phyloP scores from a whole-genome alignment of 2,113 vertebrate genomes.

The Megaceryle maxima region DNA sequence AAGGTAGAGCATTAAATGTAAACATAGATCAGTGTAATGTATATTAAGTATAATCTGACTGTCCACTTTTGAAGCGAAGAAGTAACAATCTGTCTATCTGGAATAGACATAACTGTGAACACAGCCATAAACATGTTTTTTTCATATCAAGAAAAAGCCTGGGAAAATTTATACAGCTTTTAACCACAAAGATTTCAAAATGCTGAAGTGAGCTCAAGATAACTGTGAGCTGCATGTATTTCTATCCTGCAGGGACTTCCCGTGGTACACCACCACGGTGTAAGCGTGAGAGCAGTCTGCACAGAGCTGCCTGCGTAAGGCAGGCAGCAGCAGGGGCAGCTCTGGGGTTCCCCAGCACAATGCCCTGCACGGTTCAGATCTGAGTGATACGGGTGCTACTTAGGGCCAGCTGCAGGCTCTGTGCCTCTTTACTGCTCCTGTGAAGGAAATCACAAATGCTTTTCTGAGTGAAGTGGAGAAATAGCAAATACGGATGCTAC shows the following conservation, averaged over 20 bases:
- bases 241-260: neutral
- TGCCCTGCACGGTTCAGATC: neutral
- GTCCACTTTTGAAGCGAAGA: neutral
- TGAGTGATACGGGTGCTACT: rapidly evolving
- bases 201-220: neutral
- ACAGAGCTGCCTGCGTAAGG: neutral
- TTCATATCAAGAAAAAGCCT: neutral
- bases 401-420: neutral
- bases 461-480: neutral
- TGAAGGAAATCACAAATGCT: neutral
- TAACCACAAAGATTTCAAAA: constrained; percentile 1
- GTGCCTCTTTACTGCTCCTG: neutral
- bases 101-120: neutral
- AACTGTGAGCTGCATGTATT: neutral
- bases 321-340: neutral
- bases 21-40: neutral
- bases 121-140: neutral
- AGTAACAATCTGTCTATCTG: neutral
- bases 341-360: rapidly evolving
- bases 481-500: neutral
- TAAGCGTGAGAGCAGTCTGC: neutral
- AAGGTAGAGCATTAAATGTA: neutral
- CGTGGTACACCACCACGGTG: rapidly evolving
- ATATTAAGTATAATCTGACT: neutral
- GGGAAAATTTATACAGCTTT: neutral